A percentile compares a stretch with the other conserved stretches of the same genome.
Evolutionary conservation across 2,797 vertebrate species (phyloP).

Genomic region (Phrynocephalus forsythii): DNA sequence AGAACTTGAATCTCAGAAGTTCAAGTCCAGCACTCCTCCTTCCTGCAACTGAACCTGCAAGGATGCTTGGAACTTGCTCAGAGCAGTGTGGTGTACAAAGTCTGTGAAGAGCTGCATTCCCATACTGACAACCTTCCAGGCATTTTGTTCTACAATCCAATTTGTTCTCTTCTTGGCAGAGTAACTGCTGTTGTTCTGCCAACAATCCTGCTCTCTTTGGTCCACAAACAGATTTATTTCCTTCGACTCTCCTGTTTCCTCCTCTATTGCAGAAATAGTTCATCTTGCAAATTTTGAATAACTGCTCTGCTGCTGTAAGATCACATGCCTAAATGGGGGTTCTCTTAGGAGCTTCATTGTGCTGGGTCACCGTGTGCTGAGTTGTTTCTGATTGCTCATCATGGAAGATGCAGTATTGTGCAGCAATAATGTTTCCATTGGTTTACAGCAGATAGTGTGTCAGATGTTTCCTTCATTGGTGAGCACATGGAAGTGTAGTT

Average conservation of each 20-base stretch:
- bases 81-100: not conserved
- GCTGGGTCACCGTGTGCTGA: not conserved
- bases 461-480: not conserved
- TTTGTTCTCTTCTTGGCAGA: constrained; percentile 7
- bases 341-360: not conserved
- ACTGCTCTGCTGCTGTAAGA: not conserved
- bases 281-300: not conserved
- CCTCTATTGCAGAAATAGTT: not conserved
- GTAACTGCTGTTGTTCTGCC: constrained; percentile 1
- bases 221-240: constrained; percentile 3
- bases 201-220: constrained; percentile 2
- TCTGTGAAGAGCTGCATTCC: not conserved
- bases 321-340: not conserved
- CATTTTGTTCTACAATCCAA: not conserved
- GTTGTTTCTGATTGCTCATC: not conserved
- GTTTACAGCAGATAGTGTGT: not conserved
- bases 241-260: constrained; percentile 2
- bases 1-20: too few relatives aligned
- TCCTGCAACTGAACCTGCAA: not conserved
- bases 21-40: too few relatives aligned
- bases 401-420: not conserved
- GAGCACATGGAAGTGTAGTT: too few relatives aligned
- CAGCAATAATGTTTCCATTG: too few relatives aligned
- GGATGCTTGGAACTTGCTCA: not conserved
- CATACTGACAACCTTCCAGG: not conserved